phyloP scores from a whole-genome alignment of 2,888 invertebrate genomes.

The Sceliomorpha sp. region DNA sequence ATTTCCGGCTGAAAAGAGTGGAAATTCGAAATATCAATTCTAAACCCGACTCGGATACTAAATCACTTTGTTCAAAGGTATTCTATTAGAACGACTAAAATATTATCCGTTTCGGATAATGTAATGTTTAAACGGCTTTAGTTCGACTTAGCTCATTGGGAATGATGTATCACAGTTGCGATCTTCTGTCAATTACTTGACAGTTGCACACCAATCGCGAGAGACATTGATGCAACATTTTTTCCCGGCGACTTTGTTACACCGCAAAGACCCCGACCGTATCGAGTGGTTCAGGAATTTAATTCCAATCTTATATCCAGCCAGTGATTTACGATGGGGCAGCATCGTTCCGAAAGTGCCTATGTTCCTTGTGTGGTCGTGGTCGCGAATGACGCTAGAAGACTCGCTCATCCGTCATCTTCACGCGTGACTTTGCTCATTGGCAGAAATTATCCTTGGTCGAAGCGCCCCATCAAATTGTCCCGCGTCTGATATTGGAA shows the following conservation, averaged over 20 bases:
- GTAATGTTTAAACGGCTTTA: not conserved
- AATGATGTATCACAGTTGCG: constrained; percentile 3
- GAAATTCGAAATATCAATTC: too few relatives aligned
- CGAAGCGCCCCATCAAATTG: constrained; percentile 40
- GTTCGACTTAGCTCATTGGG: too few relatives aligned
- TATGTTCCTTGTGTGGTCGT: constrained; percentile 46
- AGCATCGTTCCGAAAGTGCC: constrained; percentile 47
- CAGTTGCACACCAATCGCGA: constrained; percentile 40
- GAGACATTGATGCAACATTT: constrained; percentile 35
- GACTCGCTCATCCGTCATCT: constrained; percentile 55
- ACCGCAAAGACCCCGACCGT: constrained; percentile 28
- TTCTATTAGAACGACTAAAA: too few relatives aligned
- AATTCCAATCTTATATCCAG: constrained; percentile 50
- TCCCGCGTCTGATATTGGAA: constrained; percentile 31
- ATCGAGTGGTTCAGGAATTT: constrained; percentile 45
- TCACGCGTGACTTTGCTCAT: constrained; percentile 54
- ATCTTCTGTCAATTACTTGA: constrained; percentile 32
- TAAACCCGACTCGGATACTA: too few relatives aligned
- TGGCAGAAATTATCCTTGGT: constrained; percentile 41
- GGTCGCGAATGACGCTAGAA: constrained; percentile 46
- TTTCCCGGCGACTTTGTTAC: constrained; percentile 28
- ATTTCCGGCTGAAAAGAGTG: too few relatives aligned
- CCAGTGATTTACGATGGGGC: constrained; percentile 52
- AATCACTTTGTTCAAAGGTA: too few relatives aligned
- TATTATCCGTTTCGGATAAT: not conserved